Base-by-base conservation (phyloP, 2,797 vertebrate genomes). In the Pipistrellus kuhlii region DNA sequence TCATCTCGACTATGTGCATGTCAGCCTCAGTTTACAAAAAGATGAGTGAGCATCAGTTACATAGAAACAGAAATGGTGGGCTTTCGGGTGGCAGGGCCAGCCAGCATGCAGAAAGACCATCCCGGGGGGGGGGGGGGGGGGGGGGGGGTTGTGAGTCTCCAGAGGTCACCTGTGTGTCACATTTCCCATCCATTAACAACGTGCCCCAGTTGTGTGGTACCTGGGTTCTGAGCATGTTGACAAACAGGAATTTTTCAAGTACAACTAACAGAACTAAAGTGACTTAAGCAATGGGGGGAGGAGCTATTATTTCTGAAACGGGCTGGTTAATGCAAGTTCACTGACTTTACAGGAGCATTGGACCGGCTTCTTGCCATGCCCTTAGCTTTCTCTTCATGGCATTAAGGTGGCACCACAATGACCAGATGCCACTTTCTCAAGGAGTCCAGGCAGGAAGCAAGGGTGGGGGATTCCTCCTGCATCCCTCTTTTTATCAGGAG, bases 171-270 rank as follows among this genome's bases (percentile, higher is more conserved):
- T 46, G 12, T 41, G 30, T 72, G 27, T 85, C 85, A 15, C 0
- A 46, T 66, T 30, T 80, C 84, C n/a, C 15, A 0, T 7, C 68
- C 48, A 23, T 59, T 32, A 30, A 64, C 21, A 27, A 3, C 0
- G 0, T 9, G 17, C 55, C n/a, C 59, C 8, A 2, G 0, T 35
- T 51, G 6, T 41, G 13, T 51, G 27, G 38, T 46, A 3, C 32
- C 51, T 59, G 51, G 32, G 55, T 83, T 68, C 64, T 94, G 51
- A 77, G 88, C 41, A 10, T n/a, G 32, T 69, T 59, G 73, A 66
- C 41, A 68, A 7, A 85, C 13, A 23, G 71, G 20, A 90, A 73
- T 11, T 38, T 83, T 69, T 48, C 14, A 68, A 51, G n/a, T 18
- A 20, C 32, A 80, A 84, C 55, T 68, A 25, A 82, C 11, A 14